Conservation (phyloP, 2,113 vertebrate genomes). For the Cyprinodon tularosa region DNA sequence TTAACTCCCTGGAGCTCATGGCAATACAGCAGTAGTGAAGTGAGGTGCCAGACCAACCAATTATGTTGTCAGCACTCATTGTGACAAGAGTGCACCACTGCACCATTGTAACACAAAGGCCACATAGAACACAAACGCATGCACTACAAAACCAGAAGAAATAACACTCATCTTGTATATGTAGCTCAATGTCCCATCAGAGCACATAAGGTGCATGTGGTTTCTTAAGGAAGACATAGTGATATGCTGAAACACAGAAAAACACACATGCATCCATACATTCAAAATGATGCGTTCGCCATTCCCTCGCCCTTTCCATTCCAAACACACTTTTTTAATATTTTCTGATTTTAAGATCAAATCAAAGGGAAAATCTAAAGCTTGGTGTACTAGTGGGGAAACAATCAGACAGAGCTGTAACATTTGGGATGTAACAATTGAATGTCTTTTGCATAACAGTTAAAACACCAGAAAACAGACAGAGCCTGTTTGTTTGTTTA, state of each 20-base stretch:
- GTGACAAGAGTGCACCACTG: constrained; percentile 52
- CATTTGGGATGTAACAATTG: neutral
- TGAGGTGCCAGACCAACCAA: constrained; percentile 75
- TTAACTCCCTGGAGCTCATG: constrained; percentile 38
- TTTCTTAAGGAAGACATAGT: constrained; percentile 36
- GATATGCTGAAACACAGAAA: constrained; percentile 1
- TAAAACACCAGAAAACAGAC: neutral
- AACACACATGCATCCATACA: constrained; percentile 25
- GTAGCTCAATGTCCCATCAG: constrained; percentile 74
- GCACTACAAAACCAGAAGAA: constrained; percentile 49
- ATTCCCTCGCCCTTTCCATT: too few species aligned
- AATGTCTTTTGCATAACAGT: constrained; percentile 4
- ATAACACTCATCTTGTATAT: constrained; percentile 70
- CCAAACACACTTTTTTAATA: too few species aligned
- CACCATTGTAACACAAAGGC: constrained; percentile 48
- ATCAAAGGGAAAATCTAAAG: neutral
- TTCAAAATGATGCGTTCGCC: neutral
- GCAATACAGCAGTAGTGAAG: constrained; percentile 69
- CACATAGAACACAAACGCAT: constrained; percentile 27
- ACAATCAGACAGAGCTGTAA: constrained; percentile 50
- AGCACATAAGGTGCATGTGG: constrained; percentile 66
- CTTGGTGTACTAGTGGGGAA: constrained; percentile 44
- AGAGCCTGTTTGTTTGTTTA: neutral
- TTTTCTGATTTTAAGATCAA: neutral
- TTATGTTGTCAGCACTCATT: constrained; percentile 75